These are phyloP conservation scores for Nycticebus coucang DNA, from an alignment of 2,113 vertebrate genomes.

Conservation along the genomic window DNA sequence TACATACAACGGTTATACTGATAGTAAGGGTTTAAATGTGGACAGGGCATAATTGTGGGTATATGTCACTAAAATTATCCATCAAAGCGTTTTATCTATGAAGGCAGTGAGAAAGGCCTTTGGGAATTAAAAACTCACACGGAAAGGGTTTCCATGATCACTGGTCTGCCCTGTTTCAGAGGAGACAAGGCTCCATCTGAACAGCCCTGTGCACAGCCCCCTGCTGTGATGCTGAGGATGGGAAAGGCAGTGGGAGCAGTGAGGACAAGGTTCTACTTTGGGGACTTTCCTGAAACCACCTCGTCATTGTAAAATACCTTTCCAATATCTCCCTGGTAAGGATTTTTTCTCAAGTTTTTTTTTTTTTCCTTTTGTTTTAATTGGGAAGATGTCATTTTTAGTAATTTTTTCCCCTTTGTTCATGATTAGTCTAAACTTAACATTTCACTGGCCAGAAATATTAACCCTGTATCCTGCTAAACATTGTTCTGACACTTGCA, in stretches of 20 bases:
- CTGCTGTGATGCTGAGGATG: neutral
- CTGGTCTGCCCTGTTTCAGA: fast-evolving
- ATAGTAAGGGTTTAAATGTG: neutral
- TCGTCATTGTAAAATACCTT: neutral
- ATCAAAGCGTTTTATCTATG: neutral
- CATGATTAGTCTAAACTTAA: neutral
- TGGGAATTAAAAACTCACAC: neutral
- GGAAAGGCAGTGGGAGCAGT: too few relatives aligned
- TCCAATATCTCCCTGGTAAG: neutral
- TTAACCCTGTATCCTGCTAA: neutral
- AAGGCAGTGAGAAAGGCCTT: neutral
- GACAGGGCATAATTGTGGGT: neutral
- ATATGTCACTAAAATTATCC: neutral
- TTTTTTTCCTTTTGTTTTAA: neutral
- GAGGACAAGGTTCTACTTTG: neutral
- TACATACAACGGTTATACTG: neutral
- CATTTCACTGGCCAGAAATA: neutral
- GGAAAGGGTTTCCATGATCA: neutral
- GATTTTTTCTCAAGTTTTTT: neutral
- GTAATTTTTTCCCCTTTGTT: neutral
- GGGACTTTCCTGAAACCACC: neutral
- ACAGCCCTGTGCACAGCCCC: neutral
- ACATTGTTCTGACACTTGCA: conserved; percentile 39
- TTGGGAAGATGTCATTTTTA: neutral
- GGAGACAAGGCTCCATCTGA: neutral